A percentile compares a stretch with the other conserved stretches of the same genome.
Conservation (phyloP, 35 echinoderm and acorn worm genomes). For the Lytechinus variegatus region DNA sequence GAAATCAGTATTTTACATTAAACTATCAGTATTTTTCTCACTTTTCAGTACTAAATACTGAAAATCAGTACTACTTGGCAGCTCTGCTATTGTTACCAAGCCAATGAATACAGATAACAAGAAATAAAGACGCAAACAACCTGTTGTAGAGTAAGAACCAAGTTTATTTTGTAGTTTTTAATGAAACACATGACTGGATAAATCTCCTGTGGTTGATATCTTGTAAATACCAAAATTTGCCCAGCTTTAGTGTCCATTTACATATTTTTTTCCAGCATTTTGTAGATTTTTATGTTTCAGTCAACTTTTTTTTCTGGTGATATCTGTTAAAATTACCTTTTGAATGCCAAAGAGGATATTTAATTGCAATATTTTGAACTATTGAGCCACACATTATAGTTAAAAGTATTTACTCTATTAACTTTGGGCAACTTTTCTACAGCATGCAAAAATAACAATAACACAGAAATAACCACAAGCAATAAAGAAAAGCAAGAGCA, state of each 20-base stretch:
- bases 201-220: not conserved
- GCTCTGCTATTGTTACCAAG: too few relatives aligned
- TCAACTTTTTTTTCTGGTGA: conserved; percentile 15
- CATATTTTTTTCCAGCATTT: not conserved
- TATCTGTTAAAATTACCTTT: not conserved
- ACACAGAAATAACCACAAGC: not conserved
- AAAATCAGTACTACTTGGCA: too few relatives aligned
- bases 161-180: conserved; percentile 45
- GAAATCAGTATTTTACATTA: too few relatives aligned
- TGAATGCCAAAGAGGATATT: not conserved
- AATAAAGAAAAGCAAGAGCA: not conserved
- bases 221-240: not conserved
- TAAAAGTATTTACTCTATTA: not conserved
- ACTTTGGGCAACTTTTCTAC: not conserved
- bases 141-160: conserved; percentile 43
- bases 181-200: conserved; percentile 33
- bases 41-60: too few relatives aligned
- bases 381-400: not conserved
- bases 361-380: not conserved
- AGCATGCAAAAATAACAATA: not conserved
- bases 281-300: conserved; percentile 2
- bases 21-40: too few relatives aligned
- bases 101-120: too few relatives aligned
- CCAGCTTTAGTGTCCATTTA: not conserved
- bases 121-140: not conserved